A percentile compares a stretch with the other conserved stretches of the same genome.
Conservation (phyloP, 1,140 invertebrate species). For the Neelides sp. region DNA sequence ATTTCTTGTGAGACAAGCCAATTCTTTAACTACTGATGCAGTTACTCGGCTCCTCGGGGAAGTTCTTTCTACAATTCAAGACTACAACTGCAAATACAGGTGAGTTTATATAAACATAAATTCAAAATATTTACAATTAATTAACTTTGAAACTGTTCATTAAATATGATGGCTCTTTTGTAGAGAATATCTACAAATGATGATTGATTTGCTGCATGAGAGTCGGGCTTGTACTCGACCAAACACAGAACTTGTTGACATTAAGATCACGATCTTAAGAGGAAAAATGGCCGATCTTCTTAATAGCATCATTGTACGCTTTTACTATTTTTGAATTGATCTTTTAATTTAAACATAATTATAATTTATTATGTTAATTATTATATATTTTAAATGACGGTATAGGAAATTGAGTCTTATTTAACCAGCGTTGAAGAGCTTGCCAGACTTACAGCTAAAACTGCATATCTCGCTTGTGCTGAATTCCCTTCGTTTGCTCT, state of each 20-base stretch:
- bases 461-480: conserved; percentile 23
- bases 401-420: conserved; percentile 24
- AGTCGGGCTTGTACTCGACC: not conserved
- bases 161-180: no score
- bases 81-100: conserved; percentile 25
- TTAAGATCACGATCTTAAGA: conserved; percentile 18
- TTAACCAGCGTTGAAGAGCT: conserved; percentile 16
- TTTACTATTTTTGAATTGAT: conserved; percentile 2
- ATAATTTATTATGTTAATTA: not conserved
- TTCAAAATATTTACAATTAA: not conserved
- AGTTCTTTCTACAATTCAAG: conserved; percentile 21
- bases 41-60: conserved; percentile 21
- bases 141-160: not conserved
- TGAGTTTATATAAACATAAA: conserved; percentile 2
- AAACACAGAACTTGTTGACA: conserved; percentile 16
- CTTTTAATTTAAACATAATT: not conserved
- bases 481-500: conserved; percentile 23
- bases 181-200: conserved; percentile 11
- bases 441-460: conserved; percentile 19
- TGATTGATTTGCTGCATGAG: conserved; percentile 21
- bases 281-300: conserved; percentile 15
- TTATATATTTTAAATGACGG: not conserved
- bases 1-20: conserved; percentile 21
- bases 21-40: conserved; percentile 17
- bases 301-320: not conserved